These are phyloP conservation scores for Pterophyllum scalare DNA, from an alignment of 2,113 vertebrate genomes.

Conservation along the genomic window DNA sequence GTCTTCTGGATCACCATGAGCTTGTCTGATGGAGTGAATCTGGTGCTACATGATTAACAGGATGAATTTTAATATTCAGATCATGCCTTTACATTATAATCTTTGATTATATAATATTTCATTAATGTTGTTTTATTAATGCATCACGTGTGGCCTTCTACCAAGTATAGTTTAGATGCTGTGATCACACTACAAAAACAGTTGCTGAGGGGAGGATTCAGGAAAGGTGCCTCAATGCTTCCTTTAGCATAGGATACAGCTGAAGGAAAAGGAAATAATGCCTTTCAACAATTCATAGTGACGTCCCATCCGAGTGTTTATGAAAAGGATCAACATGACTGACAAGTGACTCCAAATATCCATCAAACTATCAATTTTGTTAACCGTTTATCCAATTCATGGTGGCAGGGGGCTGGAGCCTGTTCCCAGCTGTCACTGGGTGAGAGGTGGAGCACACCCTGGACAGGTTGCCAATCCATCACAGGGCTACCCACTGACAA, in stretches of 20 bases:
- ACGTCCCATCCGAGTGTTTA: too few relatives aligned
- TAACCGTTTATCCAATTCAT: too few relatives aligned
- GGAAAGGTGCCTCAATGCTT: background rate
- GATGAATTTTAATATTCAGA: background rate
- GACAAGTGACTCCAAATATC: too few relatives aligned
- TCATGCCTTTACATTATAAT: background rate
- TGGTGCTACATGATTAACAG: conserved; percentile 83
- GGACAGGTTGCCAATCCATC: too few relatives aligned
- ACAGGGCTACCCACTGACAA: too few relatives aligned
- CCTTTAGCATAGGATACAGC: background rate
- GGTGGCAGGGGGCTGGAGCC: too few relatives aligned
- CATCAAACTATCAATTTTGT: too few relatives aligned
- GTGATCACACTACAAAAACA: background rate
- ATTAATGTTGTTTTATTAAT: background rate
- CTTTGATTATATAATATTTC: background rate
- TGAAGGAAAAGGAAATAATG: too few relatives aligned
- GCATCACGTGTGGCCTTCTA: background rate
- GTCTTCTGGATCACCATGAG: conserved; percentile 93
- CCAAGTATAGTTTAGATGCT: background rate
- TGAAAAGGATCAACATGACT: too few relatives aligned
- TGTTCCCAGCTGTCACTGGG: too few relatives aligned
- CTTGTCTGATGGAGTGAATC: conserved; percentile 95
- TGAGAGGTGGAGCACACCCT: too few relatives aligned
- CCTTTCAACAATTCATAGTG: too few relatives aligned
- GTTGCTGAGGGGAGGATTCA: background rate